Evolutionary conservation across 2,113 vertebrate genomes (phyloP).

Genomic region (Oreamnos americanus): DNA sequence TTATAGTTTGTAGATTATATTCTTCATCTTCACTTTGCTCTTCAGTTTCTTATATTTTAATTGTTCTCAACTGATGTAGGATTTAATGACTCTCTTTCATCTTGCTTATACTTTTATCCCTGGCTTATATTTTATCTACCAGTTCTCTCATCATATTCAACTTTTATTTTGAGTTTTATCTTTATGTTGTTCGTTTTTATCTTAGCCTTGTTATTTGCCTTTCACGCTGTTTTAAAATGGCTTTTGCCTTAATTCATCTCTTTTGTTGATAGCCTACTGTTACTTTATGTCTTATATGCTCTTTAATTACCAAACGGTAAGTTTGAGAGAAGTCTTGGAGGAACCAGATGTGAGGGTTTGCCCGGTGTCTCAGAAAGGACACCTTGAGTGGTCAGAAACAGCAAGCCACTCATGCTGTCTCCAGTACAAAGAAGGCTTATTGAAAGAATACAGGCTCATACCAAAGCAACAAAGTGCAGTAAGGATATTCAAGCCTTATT

Average conservation of each 20-base stretch:
- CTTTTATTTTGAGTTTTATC: constrained; percentile 53
- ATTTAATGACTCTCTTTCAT: constrained; percentile 37
- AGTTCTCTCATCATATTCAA: background rate
- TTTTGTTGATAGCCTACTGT: background rate
- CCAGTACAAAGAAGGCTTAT: background rate
- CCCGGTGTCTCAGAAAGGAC: background rate
- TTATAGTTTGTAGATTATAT: constrained; percentile 33
- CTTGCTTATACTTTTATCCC: constrained; percentile 2
- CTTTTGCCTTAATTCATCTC: constrained; percentile 42
- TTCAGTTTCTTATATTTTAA: constrained; percentile 48
- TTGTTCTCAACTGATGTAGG: background rate
- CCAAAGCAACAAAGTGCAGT: background rate
- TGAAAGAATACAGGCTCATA: background rate
- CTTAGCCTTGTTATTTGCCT: constrained; percentile 46
- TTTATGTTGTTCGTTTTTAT: constrained; percentile 40
- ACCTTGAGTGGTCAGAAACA: background rate
- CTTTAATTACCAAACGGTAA: constrained; percentile 47
- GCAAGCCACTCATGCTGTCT: background rate
- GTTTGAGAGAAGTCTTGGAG: background rate
- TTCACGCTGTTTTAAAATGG: constrained; percentile 47
- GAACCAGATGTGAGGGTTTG: background rate
- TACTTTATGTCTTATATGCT: background rate
- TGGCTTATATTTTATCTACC: constrained; percentile 42
- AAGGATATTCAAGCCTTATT: background rate
- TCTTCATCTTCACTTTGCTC: background rate